phyloP scores from a whole-genome alignment of 2,797 vertebrate genomes.

The Sylvilagus floridanus region DNA sequence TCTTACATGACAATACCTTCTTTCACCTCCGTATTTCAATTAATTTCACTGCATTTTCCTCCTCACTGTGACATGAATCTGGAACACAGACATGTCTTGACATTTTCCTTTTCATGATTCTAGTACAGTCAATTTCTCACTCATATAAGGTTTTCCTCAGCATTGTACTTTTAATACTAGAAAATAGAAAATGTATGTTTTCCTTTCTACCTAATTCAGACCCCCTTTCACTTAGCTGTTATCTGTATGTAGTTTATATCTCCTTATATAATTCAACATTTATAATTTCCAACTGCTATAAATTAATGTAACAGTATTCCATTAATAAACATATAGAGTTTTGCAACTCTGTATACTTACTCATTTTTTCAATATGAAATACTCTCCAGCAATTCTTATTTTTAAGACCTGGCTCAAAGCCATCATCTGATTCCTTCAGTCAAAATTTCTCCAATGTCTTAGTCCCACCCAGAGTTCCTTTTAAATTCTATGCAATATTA shows the following conservation, averaged over 20 bases:
- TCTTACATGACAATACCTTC: background rate
- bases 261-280: background rate
- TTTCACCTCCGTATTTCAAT: background rate
- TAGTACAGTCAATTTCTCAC: background rate
- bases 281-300: background rate
- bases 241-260: background rate
- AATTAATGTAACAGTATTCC: background rate
- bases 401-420: background rate
- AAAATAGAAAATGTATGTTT: background rate
- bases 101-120: background rate
- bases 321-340: background rate
- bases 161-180: background rate
- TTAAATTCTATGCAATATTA: background rate
- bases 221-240: background rate
- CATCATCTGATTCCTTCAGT: background rate
- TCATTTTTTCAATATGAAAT: background rate
- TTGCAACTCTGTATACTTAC: background rate
- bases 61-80: background rate
- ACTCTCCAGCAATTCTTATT: background rate
- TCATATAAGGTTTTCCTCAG: background rate
- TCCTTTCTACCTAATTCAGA: background rate
- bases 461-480: background rate
- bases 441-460: background rate
- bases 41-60: background rate
- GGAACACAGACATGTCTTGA: background rate